These are phyloP conservation scores for Perithous albicinctus DNA, from an alignment of 2,888 invertebrate genomes.

Conservation along the genomic window DNA sequence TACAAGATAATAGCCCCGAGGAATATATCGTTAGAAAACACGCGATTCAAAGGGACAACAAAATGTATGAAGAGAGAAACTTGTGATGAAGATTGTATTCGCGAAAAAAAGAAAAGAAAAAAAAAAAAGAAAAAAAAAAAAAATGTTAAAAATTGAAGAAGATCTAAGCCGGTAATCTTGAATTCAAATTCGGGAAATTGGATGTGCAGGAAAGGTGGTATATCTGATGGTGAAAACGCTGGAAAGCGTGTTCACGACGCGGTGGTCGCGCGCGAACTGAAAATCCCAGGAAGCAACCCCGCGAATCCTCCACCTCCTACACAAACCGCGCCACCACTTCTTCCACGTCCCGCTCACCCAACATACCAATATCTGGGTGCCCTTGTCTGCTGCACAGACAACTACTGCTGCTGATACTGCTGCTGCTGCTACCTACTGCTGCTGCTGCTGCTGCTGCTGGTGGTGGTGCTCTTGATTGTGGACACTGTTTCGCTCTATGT, in stretches of 20 bases:
- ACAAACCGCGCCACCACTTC: constrained; percentile 54
- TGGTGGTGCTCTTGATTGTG: neutral
- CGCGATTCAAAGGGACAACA: neutral
- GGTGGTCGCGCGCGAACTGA: constrained; percentile 82
- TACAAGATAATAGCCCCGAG: neutral
- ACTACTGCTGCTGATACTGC: constrained; percentile 7
- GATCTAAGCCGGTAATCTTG: neutral
- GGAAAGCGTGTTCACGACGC: constrained; percentile 76
- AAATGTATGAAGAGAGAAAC: neutral
- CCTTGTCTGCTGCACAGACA: constrained; percentile 46
- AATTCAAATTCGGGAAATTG: neutral
- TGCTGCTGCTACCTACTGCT: neutral
- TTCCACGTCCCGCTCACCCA: constrained; percentile 2
- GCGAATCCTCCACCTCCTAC: constrained; percentile 69
- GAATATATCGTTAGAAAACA: neutral
- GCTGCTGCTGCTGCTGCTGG: neutral
- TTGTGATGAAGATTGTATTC: no score
- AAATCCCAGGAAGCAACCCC: constrained; percentile 79
- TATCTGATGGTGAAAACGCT: neutral
- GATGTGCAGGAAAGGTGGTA: neutral
- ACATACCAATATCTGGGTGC: constrained; percentile 53
- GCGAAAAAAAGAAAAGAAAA: no score
- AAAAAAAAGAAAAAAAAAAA: no score
- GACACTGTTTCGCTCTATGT: constrained; percentile 9
- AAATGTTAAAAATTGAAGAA: neutral